phyloP scores from a whole-genome alignment of 2,113 vertebrate genomes.

The Vulpes vulpes region DNA sequence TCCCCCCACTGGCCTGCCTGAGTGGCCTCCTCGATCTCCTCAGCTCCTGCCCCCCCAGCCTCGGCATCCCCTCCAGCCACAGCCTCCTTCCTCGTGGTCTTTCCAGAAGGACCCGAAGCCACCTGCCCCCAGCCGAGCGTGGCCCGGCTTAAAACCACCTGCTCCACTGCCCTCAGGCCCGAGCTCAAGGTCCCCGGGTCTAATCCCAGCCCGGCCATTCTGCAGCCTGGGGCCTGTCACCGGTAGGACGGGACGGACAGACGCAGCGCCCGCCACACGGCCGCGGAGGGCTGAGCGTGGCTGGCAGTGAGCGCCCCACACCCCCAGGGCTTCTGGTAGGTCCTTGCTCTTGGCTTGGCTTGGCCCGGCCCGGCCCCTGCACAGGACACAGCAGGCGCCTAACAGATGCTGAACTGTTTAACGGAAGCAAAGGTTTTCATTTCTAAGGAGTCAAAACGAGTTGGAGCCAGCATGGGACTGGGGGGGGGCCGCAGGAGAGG shows the following conservation, averaged over 20 bases:
- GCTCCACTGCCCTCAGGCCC: not conserved
- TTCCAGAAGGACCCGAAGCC: not conserved
- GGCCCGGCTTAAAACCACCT: not conserved
- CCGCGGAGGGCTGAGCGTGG: not conserved
- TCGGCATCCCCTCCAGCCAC: not conserved
- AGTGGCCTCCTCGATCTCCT: not conserved
- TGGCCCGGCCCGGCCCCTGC: no score
- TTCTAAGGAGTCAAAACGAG: not conserved
- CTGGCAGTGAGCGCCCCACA: fast-evolving
- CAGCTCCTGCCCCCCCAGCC: no score
- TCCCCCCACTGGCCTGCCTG: not conserved
- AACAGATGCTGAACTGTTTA: not conserved
- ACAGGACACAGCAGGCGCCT: not conserved
- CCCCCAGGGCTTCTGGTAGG: no score
- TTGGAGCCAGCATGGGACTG: not conserved
- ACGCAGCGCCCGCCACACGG: not conserved
- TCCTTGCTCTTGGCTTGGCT: no score
- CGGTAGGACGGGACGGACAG: not conserved
- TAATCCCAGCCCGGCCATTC: not conserved
- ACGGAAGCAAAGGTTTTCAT: not conserved
- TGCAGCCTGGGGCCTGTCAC: not conserved
- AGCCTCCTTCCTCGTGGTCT: not conserved
- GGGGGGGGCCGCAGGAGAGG: not conserved
- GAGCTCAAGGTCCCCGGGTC: not conserved
- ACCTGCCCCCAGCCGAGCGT: not conserved